phyloP scores from a whole-genome alignment of 2,888 invertebrate species.

The Biston stratarius region DNA sequence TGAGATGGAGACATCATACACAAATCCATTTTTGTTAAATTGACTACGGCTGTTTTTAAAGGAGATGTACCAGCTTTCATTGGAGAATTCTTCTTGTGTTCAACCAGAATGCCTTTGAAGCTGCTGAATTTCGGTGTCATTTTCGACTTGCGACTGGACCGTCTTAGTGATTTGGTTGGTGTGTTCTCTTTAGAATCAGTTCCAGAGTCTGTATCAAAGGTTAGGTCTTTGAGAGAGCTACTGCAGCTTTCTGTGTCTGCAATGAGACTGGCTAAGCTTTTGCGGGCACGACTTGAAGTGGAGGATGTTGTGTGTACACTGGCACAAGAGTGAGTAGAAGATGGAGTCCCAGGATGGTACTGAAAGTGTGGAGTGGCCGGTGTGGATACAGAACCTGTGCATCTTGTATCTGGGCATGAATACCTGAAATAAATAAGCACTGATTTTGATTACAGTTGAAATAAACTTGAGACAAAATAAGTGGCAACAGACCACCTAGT shows the following conservation, averaged over 20 bases:
- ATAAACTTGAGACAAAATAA: too few species aligned
- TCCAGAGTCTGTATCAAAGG: slow-evolving; percentile 79
- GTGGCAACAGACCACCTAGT: too few species aligned
- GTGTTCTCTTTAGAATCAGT: slow-evolving; percentile 82
- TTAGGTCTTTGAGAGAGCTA: slow-evolving; percentile 81
- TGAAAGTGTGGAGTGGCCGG: slow-evolving; percentile 77
- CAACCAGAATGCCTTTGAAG: slow-evolving; percentile 75
- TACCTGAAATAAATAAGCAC: slow-evolving; percentile 41
- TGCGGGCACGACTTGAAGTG: slow-evolving; percentile 77
- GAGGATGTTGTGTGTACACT: slow-evolving; percentile 77
- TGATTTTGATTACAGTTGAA: too few species aligned
- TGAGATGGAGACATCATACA: slow-evolving; percentile 71
- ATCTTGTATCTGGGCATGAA: slow-evolving; percentile 65
- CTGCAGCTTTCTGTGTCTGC: slow-evolving; percentile 84
- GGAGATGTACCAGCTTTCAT: slow-evolving; percentile 53
- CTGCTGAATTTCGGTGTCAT: slow-evolving; percentile 72
- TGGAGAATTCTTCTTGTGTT: slow-evolving; percentile 70
- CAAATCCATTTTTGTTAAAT: slow-evolving; percentile 75
- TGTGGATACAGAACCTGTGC: slow-evolving; percentile 70
- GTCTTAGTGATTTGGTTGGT: slow-evolving; percentile 66
- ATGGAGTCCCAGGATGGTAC: slow-evolving; percentile 76
- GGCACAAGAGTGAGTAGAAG: slow-evolving; percentile 77
- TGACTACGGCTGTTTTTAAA: slow-evolving; percentile 65
- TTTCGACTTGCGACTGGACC: slow-evolving; percentile 64
- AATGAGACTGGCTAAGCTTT: slow-evolving; percentile 77